Evolutionary conservation across 2,888 invertebrate genomes (phyloP).

Genomic region (Drosophila nr. perissopoda): DNA sequence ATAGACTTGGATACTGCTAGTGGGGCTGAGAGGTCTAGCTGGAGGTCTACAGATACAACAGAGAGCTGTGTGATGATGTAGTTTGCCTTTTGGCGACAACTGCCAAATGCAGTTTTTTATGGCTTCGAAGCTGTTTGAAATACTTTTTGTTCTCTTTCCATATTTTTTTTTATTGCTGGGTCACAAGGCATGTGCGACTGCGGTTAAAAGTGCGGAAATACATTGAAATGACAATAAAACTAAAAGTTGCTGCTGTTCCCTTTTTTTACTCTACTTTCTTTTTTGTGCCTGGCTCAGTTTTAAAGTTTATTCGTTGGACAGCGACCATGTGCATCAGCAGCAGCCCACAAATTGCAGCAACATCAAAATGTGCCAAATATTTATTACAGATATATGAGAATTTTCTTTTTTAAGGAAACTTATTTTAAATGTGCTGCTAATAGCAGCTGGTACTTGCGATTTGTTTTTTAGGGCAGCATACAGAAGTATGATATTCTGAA

Average conservation of each 20-base stretch:
- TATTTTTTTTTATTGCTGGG: constrained; percentile 52
- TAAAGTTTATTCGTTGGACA: constrained; percentile 72
- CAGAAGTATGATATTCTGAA: background rate
- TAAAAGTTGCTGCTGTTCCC: constrained; percentile 66
- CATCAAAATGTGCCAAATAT: constrained; percentile 67
- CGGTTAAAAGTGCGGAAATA: constrained; percentile 82
- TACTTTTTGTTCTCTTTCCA: constrained; percentile 60
- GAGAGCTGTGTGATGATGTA: constrained; percentile 51
- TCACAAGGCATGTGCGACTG: constrained; percentile 69
- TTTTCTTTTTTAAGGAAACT: constrained; percentile 21
- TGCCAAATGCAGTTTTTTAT: constrained; percentile 81
- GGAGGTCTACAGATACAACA: constrained; percentile 33
- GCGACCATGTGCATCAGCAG: constrained; percentile 64
- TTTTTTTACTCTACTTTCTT: constrained; percentile 20
- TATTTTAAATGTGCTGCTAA: constrained; percentile 65
- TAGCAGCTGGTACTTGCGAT: constrained; percentile 43
- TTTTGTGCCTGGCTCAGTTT: constrained; percentile 55
- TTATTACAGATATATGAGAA: constrained; percentile 57
- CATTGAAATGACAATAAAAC: constrained; percentile 82
- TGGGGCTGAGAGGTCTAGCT: constrained; percentile 10
- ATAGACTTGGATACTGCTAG: constrained; percentile 15
- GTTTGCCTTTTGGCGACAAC: constrained; percentile 71
- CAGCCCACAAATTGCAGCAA: constrained; percentile 39
- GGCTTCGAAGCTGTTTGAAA: constrained; percentile 76
- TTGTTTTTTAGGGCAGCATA: background rate